Evolutionary conservation across 2,888 invertebrate species (phyloP).

Genomic region (Onchidella celtica): DNA sequence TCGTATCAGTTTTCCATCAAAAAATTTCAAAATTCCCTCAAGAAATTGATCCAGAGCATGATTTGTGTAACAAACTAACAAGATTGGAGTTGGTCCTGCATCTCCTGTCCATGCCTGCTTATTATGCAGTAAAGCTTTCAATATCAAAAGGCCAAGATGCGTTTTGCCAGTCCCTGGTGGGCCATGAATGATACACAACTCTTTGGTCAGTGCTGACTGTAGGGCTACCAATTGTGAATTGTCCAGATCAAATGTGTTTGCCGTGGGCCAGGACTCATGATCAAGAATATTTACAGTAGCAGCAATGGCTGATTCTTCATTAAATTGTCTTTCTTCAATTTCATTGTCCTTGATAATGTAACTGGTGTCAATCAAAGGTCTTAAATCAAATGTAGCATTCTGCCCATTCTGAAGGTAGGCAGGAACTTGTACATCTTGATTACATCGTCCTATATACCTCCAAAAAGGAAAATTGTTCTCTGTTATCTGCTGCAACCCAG

Average conservation of each 20-base stretch:
- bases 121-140: slow-evolving; percentile 85
- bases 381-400: slow-evolving; percentile 51
- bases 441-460: slow-evolving; percentile 62
- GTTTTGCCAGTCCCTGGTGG: slow-evolving; percentile 95
- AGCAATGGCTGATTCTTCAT: slow-evolving; percentile 16
- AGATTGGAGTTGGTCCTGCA: slow-evolving; percentile 64
- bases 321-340: slow-evolving; percentile 7
- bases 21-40: slow-evolving; percentile 74
- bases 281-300: slow-evolving; percentile 11
- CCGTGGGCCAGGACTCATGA: slow-evolving; percentile 62
- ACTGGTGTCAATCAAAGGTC: slow-evolving; percentile 62
- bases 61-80: slow-evolving; percentile 79
- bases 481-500: slow-evolving; percentile 85
- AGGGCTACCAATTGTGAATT: slow-evolving; percentile 73
- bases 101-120: slow-evolving; percentile 73
- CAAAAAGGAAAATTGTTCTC: slow-evolving; percentile 66
- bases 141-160: slow-evolving; percentile 88
- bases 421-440: slow-evolving; percentile 59
- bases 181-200: slow-evolving; percentile 81
- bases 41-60: slow-evolving; percentile 80
- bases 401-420: slow-evolving; percentile 55
- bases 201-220: slow-evolving; percentile 71
- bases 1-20: slow-evolving; percentile 67
- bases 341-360: slow-evolving; percentile 53
- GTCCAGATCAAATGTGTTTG: slow-evolving; percentile 61